Conservation (phyloP, 2,888 invertebrate genomes). For the Tipula vernalis region DNA sequence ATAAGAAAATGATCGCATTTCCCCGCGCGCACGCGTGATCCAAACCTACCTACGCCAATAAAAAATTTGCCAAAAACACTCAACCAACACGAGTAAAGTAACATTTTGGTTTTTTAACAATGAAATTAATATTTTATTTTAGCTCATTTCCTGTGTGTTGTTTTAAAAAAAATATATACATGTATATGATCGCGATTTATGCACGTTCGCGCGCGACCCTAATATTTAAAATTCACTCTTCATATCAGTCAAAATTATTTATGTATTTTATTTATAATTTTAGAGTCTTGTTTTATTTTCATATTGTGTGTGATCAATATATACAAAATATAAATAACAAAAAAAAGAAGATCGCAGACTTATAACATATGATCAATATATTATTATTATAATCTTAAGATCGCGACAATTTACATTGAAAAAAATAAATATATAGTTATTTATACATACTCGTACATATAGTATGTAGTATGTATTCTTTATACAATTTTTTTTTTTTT, state of each 20-base stretch:
- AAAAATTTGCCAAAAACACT: neutral
- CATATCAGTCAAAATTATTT: neutral
- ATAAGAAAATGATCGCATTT: neutral
- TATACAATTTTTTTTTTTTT: neutral
- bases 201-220: neutral
- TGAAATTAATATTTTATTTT: neutral
- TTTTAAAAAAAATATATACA: neutral
- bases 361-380: conserved; percentile 4
- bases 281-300: neutral
- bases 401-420: neutral
- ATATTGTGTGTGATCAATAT: neutral
- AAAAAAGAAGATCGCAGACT: neutral
- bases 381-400: neutral
- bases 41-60: neutral
- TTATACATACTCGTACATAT: neutral
- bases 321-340: neutral
- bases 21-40: neutral
- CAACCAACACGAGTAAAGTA: neutral
- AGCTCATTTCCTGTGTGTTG: neutral
- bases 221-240: neutral
- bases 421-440: neutral
- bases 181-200: neutral
- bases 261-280: neutral
- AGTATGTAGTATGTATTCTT: neutral
- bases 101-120: neutral